Conservation (phyloP, 2,888 invertebrate species). For the Drosophila kokeensis region DNA sequence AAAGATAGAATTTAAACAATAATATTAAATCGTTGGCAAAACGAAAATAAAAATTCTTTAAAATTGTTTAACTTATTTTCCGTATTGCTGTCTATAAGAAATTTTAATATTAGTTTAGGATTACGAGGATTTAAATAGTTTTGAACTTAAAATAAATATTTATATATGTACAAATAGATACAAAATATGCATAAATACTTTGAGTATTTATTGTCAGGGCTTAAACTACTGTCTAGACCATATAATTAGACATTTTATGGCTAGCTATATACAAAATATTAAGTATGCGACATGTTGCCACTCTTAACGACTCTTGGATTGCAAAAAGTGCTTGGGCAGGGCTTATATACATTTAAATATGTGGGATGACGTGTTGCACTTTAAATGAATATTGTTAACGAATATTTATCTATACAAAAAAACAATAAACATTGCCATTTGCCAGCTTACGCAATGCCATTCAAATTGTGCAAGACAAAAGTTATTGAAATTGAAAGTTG, state of each 20-base stretch:
- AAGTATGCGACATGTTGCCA: constrained; percentile 71
- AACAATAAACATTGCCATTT: constrained; percentile 34
- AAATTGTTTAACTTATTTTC: background rate
- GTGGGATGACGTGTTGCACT: constrained; percentile 21
- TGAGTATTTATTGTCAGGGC: background rate
- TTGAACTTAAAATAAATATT: constrained; percentile 10
- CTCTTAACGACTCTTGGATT: constrained; percentile 51
- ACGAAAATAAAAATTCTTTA: background rate
- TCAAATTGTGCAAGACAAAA: constrained; percentile 33
- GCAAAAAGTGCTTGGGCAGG: constrained; percentile 38
- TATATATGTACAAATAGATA: constrained; percentile 7
- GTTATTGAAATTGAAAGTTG: constrained; percentile 51
- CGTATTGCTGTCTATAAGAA: constrained; percentile 1
- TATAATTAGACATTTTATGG: constrained; percentile 13
- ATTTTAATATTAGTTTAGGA: constrained; percentile 10
- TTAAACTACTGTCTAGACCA: background rate
- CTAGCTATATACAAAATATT: constrained; percentile 50
- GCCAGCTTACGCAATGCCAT: constrained; percentile 42
- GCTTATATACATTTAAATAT: constrained; percentile 10
- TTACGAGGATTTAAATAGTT: constrained; percentile 5
- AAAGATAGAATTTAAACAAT: background rate
- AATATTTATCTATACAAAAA: constrained; percentile 25
- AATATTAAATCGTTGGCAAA: constrained; percentile 10
- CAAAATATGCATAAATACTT: background rate
- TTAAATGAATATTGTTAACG: constrained; percentile 28